Conservation (phyloP, 2,888 invertebrate species). For the Scelioninae gen. 2 region DNA sequence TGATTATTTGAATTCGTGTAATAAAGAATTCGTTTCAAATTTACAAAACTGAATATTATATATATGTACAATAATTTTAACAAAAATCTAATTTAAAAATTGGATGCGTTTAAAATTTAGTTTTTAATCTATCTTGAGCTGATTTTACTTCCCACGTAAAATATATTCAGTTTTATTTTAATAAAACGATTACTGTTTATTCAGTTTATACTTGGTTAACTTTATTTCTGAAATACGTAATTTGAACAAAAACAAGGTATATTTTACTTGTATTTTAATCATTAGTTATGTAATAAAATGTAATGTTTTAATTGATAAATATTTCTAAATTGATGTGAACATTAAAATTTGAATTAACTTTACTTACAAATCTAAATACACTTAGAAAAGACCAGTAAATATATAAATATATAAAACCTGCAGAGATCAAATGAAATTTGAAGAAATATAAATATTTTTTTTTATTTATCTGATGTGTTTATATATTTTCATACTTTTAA, state of each 20-base stretch:
- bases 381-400: no score
- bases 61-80: background rate
- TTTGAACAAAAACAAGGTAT: background rate
- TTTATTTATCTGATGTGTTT: no score
- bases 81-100: constrained; percentile 5
- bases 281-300: background rate
- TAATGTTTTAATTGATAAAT: background rate
- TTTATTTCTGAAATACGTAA: constrained; percentile 22
- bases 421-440: no score
- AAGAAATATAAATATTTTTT: no score
- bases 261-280: background rate
- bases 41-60: background rate
- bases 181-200: constrained; percentile 21
- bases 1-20: background rate
- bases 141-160: constrained; percentile 16
- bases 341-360: no score
- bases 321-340: no score
- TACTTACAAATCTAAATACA: no score
- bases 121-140: constrained; percentile 14
- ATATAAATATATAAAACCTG: no score
- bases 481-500: no score
- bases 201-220: constrained; percentile 15
- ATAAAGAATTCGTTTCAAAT: background rate
- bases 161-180: constrained; percentile 22
- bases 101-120: constrained; percentile 4